A percentile compares a stretch with the other conserved stretches of the same genome.
phyloP scores from a whole-genome alignment of 2,888 invertebrate genomes.

The Lysandra coridon region DNA sequence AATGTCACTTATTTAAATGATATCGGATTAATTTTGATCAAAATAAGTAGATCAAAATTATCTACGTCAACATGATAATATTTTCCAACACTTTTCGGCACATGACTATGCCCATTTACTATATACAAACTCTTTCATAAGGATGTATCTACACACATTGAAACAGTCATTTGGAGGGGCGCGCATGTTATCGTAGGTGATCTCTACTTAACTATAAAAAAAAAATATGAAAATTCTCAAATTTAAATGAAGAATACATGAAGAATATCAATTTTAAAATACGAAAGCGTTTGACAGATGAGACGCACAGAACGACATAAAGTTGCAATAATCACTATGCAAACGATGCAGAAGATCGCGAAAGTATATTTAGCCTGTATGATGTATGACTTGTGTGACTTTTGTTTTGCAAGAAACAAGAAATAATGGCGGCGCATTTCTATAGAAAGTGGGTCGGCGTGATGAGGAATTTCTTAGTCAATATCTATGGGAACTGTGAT shows the following conservation, averaged over 20 bases:
- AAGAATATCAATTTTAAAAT: neutral
- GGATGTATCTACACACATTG: no score
- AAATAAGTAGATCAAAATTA: no score
- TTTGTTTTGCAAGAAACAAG: constrained; percentile 43
- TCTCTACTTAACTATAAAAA: no score
- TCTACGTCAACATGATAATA: no score
- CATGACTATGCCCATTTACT: no score
- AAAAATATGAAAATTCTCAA: no score
- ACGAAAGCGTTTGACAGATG: neutral
- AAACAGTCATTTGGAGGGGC: no score
- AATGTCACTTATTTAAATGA: no score
- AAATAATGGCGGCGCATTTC: constrained; percentile 55
- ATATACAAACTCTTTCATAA: no score
- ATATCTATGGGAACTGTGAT: constrained; percentile 50
- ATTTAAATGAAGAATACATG: neutral
- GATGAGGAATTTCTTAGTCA: constrained; percentile 56
- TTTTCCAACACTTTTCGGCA: no score
- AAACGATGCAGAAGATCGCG: neutral
- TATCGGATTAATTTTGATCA: no score
- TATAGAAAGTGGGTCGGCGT: constrained; percentile 59
- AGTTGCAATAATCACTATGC: neutral
- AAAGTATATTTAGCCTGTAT: constrained; percentile 22
- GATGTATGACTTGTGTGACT: constrained; percentile 31
- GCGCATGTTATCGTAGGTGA: no score
- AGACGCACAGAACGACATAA: neutral